Conservation (phyloP, 2,888 invertebrate species). For the Meteorus colon region DNA sequence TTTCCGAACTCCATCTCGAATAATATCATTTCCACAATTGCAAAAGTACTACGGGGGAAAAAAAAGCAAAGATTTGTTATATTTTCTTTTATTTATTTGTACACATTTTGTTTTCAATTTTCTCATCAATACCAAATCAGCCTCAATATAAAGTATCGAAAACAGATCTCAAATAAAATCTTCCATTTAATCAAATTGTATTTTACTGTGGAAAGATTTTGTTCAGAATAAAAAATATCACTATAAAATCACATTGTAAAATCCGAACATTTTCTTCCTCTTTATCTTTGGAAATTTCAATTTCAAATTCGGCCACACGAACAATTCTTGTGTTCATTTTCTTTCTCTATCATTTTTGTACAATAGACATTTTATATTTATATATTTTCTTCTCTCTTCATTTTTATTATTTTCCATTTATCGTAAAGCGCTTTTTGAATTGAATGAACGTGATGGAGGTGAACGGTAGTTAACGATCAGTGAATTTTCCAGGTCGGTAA, state of each 20-base stretch:
- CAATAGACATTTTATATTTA: constrained; percentile 15
- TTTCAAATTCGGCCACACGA: no score
- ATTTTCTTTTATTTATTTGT: not conserved
- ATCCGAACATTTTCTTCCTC: no score
- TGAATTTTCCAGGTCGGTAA: constrained; percentile 16
- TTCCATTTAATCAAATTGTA: no score
- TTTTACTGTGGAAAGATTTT: no score
- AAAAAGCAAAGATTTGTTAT: not conserved
- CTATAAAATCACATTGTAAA: no score
- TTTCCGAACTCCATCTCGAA: constrained; percentile 55
- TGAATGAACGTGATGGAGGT: not conserved
- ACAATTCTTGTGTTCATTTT: not conserved
- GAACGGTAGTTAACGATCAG: constrained; percentile 14
- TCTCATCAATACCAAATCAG: not conserved
- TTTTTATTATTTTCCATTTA: not conserved
- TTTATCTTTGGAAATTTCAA: no score
- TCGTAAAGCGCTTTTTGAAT: not conserved
- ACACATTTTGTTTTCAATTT: not conserved
- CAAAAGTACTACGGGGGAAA: constrained; percentile 7
- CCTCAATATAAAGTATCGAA: no score
- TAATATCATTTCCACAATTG: constrained; percentile 57
- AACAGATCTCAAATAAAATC: no score
- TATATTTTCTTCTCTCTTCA: not conserved
- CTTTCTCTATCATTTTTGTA: not conserved
- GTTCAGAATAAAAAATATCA: no score